phyloP scores from a whole-genome alignment of 2,797 vertebrate species.

The Ctenopoma multispine region DNA sequence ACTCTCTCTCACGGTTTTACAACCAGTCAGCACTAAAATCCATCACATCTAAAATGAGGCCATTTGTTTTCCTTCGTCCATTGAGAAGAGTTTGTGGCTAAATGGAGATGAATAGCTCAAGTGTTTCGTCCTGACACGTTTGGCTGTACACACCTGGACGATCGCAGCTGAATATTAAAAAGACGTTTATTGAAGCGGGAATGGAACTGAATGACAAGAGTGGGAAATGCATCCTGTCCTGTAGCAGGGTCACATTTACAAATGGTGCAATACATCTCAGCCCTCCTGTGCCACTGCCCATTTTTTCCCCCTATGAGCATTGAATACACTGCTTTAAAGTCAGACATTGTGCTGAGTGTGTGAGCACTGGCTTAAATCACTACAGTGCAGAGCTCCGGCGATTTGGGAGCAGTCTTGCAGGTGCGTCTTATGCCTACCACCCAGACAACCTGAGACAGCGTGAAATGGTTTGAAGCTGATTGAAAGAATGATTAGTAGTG shows the following conservation, averaged over 20 bases:
- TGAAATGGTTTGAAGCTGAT: constrained; percentile 23
- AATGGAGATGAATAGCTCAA: constrained; percentile 72
- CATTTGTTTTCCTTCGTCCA: constrained; percentile 63
- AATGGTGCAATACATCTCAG: constrained; percentile 34
- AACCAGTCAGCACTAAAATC: constrained; percentile 50
- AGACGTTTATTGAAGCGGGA: constrained; percentile 57
- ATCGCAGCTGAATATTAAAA: constrained; percentile 64
- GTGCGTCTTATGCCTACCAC: constrained; percentile 11
- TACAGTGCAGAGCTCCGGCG: background rate
- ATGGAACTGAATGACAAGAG: constrained; percentile 36
- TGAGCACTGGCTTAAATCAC: background rate
- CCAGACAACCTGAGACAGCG: constrained; percentile 28
- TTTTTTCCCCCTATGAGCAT: constrained; percentile 10
- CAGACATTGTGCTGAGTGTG: background rate
- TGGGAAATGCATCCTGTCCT: constrained; percentile 35
- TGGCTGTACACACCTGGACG: constrained; percentile 54
- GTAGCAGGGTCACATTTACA: constrained; percentile 14
- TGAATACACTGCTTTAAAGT: background rate
- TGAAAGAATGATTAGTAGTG: constrained; percentile 24
- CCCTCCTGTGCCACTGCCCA: constrained; percentile 3
- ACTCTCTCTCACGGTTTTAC: constrained; percentile 44
- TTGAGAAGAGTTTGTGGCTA: constrained; percentile 46
- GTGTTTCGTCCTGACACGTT: constrained; percentile 51
- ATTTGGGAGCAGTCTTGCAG: constrained; percentile 18
- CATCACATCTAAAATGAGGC: constrained; percentile 61